phyloP scores from a whole-genome alignment of 2,888 invertebrate species.

The Coleophora flavipennella region DNA sequence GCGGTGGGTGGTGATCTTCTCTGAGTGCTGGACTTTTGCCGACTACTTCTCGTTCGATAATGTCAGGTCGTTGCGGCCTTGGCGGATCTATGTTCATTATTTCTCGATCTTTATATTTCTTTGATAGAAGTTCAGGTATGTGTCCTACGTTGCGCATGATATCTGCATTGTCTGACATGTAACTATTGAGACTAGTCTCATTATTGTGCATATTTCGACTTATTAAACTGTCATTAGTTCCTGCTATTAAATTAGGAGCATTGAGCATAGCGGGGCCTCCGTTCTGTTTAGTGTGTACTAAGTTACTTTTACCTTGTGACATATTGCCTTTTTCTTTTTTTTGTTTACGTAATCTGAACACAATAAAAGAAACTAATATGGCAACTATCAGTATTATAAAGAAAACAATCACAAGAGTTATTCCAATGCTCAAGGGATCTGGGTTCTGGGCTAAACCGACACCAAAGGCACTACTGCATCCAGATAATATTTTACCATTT shows the following conservation, averaged over 20 bases:
- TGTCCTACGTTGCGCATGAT: conserved; percentile 84
- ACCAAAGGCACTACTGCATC: conserved; percentile 84
- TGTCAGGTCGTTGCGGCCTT: conserved; percentile 91
- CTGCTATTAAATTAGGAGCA: conserved; percentile 77
- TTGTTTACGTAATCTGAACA: conserved; percentile 89
- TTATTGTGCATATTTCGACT: conserved; percentile 78
- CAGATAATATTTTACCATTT: conserved; percentile 81
- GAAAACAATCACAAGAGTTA: conserved; percentile 94
- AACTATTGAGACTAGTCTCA: conserved; percentile 79
- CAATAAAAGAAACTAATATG: conserved; percentile 92
- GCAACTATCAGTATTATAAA: conserved; percentile 92
- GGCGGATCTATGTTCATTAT: conserved; percentile 80
- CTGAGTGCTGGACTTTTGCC: conserved; percentile 86
- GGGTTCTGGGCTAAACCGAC: conserved; percentile 84
- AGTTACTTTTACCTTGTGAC: conserved; percentile 75
- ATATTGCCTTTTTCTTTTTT: conserved; percentile 87
- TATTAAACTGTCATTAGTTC: conserved; percentile 79
- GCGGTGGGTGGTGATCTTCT: conserved; percentile 84
- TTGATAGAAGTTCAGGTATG: conserved; percentile 88
- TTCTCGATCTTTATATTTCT: conserved; percentile 91
- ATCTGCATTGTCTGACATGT: conserved; percentile 81
- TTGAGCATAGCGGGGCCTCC: conserved; percentile 80
- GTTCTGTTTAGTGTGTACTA: conserved; percentile 84
- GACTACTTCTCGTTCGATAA: conserved; percentile 91
- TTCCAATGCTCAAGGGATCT: conserved; percentile 92